Evolutionary conservation across 2,888 invertebrate species (phyloP).

Genomic region (Copidosoma aretas): DNA sequence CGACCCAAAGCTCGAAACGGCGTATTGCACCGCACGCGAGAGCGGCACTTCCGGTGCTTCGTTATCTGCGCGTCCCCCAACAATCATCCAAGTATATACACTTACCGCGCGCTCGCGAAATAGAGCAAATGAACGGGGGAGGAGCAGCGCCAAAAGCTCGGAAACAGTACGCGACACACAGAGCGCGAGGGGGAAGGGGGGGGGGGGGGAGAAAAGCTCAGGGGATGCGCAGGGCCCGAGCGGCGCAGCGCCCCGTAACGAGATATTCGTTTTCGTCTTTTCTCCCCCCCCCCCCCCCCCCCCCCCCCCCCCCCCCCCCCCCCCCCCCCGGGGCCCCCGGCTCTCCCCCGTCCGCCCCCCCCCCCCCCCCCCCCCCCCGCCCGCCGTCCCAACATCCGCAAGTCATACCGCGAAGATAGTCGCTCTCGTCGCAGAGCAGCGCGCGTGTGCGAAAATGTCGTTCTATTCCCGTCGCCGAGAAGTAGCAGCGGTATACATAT

Average conservation of each 20-base stretch:
- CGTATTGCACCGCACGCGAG: neutral
- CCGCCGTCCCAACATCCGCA: slow-evolving; percentile 26
- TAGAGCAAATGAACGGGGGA: no score
- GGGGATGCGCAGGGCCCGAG: neutral
- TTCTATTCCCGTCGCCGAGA: slow-evolving; percentile 59
- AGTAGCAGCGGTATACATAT: no score
- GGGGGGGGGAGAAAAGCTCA: neutral
- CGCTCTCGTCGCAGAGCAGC: slow-evolving; percentile 12
- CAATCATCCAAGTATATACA: slow-evolving; percentile 2
- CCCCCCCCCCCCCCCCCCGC: no score
- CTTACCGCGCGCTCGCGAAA: neutral
- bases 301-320: no score
- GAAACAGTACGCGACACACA: neutral
- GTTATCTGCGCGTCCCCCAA: neutral
- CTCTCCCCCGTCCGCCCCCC: no score
- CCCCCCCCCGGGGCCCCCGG: neutral
- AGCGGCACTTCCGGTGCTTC: no score
- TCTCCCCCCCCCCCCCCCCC: no score
- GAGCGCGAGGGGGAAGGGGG: neutral
- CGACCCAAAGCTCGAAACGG: no score
- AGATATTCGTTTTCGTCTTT: slow-evolving; percentile 43
- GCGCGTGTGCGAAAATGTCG: slow-evolving; percentile 45
- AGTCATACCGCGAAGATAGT: slow-evolving; percentile 30
- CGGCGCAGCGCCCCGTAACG: slow-evolving; percentile 29
- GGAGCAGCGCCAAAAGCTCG: no score